Conservation (phyloP, 2,888 invertebrate genomes). For the Tetanocera ferruginea region DNA sequence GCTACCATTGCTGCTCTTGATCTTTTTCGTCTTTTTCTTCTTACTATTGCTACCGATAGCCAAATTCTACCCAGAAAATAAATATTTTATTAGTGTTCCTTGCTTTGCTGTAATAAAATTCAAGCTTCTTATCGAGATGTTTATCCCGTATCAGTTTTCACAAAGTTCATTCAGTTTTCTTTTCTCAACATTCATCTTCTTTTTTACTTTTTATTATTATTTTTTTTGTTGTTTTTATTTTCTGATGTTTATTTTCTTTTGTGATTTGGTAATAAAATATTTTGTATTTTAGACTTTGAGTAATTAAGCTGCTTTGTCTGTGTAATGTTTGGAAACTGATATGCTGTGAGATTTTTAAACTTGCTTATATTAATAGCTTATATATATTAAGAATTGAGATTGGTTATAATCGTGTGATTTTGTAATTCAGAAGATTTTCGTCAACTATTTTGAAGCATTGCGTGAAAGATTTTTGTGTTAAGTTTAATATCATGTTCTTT, state of each 20-base stretch:
- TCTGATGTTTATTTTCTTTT: neutral
- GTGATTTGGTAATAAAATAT: constrained; percentile 8
- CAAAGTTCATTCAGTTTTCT: neutral
- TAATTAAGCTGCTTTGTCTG: neutral
- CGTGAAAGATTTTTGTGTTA: too few relatives aligned
- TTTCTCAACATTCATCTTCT: neutral
- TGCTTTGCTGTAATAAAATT: too few relatives aligned
- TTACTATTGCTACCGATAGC: neutral
- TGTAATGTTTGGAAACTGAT: neutral
- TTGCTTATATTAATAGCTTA: neutral
- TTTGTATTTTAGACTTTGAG: neutral
- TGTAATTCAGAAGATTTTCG: neutral
- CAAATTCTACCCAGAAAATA: neutral
- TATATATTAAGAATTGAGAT: neutral
- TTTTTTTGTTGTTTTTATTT: neutral
- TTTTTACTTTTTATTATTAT: neutral
- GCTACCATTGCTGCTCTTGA: neutral
- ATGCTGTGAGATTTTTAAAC: neutral
- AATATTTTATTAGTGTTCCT: too few relatives aligned
- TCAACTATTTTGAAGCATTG: too few relatives aligned
- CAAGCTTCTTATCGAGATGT: neutral
- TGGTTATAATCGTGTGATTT: neutral
- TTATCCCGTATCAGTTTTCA: constrained; percentile 15
- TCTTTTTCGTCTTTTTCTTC: neutral
- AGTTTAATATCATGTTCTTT: too few relatives aligned